A percentile compares a stretch with the other conserved stretches of the same genome.
Conservation (phyloP, 2,797 vertebrate genomes). For the Hybognathus amarus region DNA sequence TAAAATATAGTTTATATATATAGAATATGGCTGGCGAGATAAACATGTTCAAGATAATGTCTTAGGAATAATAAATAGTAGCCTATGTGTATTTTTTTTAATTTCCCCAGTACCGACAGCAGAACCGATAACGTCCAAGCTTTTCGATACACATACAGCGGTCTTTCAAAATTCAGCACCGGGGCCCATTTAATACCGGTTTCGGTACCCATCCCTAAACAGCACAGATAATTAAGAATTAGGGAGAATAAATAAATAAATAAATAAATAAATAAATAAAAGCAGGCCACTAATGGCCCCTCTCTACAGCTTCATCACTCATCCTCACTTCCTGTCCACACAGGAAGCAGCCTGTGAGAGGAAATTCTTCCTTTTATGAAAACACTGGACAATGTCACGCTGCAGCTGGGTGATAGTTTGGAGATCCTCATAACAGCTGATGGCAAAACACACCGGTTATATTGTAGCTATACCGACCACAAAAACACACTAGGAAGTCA, state of each 20-base stretch:
- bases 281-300: conserved; percentile 41
- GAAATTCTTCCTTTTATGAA: conserved; percentile 77
- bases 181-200: too few relatives aligned
- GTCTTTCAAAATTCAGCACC: too few relatives aligned
- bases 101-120: too few relatives aligned
- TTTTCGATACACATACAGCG: too few relatives aligned
- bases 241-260: too few relatives aligned
- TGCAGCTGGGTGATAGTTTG: conserved; percentile 50
- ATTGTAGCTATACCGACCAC: conserved; percentile 72
- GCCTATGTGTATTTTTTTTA: too few relatives aligned
- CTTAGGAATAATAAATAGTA: too few relatives aligned
- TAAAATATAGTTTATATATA: too few relatives aligned
- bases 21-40: too few relatives aligned
- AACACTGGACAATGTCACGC: conserved; percentile 63
- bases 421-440: conserved; percentile 63
- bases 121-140: too few relatives aligned
- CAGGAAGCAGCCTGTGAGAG: conserved; percentile 76
- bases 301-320: conserved; percentile 66
- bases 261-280: conserved; percentile 38
- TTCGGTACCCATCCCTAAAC: too few relatives aligned
- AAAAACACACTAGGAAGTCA: conserved; percentile 56
- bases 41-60: too few relatives aligned
- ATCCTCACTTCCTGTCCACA: conserved; percentile 73
- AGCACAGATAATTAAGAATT: neutral
- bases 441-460: conserved; percentile 71